phyloP scores from a whole-genome alignment of 2,113 vertebrate species.

The Pedionomus torquatus region DNA sequence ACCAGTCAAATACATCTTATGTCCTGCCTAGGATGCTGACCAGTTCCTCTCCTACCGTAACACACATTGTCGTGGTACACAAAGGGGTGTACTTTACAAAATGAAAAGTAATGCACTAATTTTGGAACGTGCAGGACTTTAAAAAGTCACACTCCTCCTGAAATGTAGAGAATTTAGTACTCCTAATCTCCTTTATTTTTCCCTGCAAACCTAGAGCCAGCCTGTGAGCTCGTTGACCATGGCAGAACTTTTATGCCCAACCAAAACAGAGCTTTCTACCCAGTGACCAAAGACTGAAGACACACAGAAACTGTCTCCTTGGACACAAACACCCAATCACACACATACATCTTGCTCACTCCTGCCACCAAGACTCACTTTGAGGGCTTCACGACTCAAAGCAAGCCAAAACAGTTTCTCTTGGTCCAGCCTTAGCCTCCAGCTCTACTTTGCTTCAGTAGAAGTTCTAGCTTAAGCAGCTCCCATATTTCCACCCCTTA shows the following conservation, averaged over 20 bases:
- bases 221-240: background rate
- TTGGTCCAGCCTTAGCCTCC: background rate
- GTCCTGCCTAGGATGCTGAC: background rate
- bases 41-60: background rate
- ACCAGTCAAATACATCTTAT: accelerated
- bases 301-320: background rate
- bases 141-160: background rate
- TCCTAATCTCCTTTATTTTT: background rate
- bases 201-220: background rate
- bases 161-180: background rate
- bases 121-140: background rate
- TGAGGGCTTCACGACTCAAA: background rate
- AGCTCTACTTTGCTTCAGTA: background rate
- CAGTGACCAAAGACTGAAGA: background rate
- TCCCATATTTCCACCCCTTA: background rate
- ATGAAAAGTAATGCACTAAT: background rate
- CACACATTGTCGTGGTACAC: accelerated
- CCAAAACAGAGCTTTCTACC: background rate
- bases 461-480: background rate
- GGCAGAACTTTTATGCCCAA: background rate
- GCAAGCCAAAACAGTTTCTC: background rate
- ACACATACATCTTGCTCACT: background rate
- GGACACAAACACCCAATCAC: background rate
- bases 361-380: background rate
- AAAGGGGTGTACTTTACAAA: background rate